These are phyloP conservation scores for Diachasmimorpha longicaudata DNA, from an alignment of 1,140 invertebrate genomes.

Conservation along the genomic window DNA sequence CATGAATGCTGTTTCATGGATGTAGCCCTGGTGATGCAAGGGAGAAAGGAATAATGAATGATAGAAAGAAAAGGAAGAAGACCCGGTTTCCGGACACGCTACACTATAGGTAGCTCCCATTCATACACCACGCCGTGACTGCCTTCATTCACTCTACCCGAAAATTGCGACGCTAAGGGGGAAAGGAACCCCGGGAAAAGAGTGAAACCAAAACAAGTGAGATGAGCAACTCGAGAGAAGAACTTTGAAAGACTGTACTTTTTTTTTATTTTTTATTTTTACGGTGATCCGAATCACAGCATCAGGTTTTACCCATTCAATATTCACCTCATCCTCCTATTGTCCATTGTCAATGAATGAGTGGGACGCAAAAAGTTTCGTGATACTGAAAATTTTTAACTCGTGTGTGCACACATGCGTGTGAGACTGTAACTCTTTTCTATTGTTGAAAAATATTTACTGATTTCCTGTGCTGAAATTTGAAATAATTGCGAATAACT, in stretches of 20 bases:
- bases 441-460: not conserved
- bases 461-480: not conserved
- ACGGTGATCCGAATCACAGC: not conserved
- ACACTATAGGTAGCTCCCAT: slow-evolving; percentile 1
- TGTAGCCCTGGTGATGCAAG: not conserved
- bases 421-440: not conserved
- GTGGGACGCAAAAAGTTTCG: not conserved
- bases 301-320: not conserved
- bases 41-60: not conserved
- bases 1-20: not conserved
- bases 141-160: slow-evolving; percentile 15
- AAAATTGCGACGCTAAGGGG: not conserved
- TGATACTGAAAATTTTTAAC: not conserved
- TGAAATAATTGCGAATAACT: not conserved
- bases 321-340: not conserved
- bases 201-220: not conserved
- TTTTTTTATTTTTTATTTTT: no score
- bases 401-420: not conserved
- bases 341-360: not conserved
- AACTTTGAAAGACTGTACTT: not conserved
- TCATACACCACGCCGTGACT: not conserved
- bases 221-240: not conserved
- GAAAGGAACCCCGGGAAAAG: not conserved
- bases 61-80: slow-evolving; percentile 15
- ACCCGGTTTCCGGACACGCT: slow-evolving; percentile 36